Evolutionary conservation across 64 coral and sea anemone genomes (phyloP).

Genomic region (Montipora foliosa): DNA sequence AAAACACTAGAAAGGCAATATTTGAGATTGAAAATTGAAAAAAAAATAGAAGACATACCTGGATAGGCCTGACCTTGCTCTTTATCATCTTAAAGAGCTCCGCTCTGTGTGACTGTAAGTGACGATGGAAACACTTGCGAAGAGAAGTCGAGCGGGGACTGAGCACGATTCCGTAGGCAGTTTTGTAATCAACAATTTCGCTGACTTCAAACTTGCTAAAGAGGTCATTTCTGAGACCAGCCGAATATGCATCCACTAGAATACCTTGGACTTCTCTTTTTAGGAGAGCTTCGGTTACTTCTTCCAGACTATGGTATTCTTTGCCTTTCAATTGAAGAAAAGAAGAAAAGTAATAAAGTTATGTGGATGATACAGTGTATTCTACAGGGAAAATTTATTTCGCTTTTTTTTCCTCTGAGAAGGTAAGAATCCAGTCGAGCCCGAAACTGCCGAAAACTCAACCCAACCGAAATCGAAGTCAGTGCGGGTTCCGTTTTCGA

Average conservation of each 20-base stretch:
- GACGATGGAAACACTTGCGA: conserved; percentile 40
- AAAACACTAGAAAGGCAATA: too few relatives aligned
- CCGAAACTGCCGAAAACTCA: too few relatives aligned
- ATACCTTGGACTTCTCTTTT: conserved; percentile 42
- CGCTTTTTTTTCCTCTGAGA: not conserved
- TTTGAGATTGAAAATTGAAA: not conserved
- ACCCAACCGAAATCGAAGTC: too few relatives aligned
- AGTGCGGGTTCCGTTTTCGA: too few relatives aligned
- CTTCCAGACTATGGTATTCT: conserved; percentile 36
- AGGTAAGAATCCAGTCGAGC: too few relatives aligned
- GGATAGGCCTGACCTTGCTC: conserved; percentile 32
- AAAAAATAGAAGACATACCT: conserved; percentile 27
- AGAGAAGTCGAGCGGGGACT: conserved; percentile 16
- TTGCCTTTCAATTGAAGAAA: conserved; percentile 3
- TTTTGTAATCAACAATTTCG: conserved; percentile 49
- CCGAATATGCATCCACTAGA: conserved; percentile 66
- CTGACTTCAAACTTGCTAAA: conserved; percentile 39
- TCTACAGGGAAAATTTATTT: not conserved
- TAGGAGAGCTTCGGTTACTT: conserved; percentile 20
- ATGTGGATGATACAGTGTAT: not conserved
- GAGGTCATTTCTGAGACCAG: conserved; percentile 44
- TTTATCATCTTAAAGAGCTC: conserved; percentile 46
- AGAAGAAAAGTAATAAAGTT: not conserved
- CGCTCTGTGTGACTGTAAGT: conserved; percentile 1
- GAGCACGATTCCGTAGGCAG: conserved; percentile 56